These are phyloP conservation scores for Myopa testacea DNA, from an alignment of 2,888 invertebrate genomes.

Conservation along the genomic window DNA sequence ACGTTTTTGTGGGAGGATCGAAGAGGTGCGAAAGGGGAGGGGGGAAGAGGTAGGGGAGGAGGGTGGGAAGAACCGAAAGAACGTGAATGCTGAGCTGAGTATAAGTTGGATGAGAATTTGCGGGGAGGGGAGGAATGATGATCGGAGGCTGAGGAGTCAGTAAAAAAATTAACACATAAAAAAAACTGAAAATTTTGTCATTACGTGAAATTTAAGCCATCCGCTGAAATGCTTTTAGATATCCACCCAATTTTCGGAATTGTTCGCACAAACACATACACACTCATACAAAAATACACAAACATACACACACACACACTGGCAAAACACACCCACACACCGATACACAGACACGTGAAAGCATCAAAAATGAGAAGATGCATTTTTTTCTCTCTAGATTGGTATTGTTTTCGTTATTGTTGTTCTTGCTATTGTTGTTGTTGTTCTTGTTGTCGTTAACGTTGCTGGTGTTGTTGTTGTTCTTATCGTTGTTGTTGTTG, in stretches of 20 bases:
- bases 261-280: not conserved
- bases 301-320: not conserved
- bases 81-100: not conserved
- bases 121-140: not conserved
- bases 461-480: not conserved
- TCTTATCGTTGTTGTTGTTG: not conserved
- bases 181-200: not conserved
- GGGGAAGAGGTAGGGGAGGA: not conserved
- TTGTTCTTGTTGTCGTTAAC: not conserved
- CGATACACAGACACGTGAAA: not conserved
- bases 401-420: not conserved
- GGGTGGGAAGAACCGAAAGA: slow-evolving; percentile 4
- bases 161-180: not conserved
- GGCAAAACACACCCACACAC: not conserved
- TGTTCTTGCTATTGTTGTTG: not conserved
- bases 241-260: not conserved
- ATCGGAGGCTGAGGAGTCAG: not conserved
- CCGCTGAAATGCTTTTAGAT: not conserved
- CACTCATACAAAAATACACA: not conserved
- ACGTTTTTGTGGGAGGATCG: too few species aligned
- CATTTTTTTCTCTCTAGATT: not conserved
- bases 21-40: not conserved
- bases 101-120: not conserved
- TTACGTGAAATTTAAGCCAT: slow-evolving; percentile 6
- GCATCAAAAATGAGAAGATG: not conserved